Conservation (phyloP, 2,113 vertebrate species). For the Dunckerocampus dactyliophorus region DNA sequence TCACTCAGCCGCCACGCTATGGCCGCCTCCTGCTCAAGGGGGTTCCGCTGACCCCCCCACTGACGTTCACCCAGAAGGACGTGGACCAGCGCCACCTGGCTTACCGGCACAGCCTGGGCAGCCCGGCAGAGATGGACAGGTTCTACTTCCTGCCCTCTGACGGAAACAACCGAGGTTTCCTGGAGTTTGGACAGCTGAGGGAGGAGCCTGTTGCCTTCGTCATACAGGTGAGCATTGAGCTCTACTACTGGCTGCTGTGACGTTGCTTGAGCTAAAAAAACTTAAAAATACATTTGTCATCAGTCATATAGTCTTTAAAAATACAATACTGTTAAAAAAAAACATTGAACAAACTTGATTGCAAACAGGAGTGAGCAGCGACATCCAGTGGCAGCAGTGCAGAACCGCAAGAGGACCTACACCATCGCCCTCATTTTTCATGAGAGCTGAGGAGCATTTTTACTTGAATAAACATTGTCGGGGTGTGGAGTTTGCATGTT, state of each 20-base stretch:
- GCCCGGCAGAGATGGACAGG: slow-evolving; percentile 42
- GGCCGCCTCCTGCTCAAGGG: slow-evolving; percentile 64
- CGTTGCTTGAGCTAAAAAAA: too few relatives aligned
- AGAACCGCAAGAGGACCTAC: slow-evolving; percentile 5
- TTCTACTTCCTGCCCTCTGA: slow-evolving; percentile 72
- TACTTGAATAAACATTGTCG: neutral
- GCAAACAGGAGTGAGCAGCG: neutral
- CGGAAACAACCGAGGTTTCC: slow-evolving; percentile 60
- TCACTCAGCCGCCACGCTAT: slow-evolving; percentile 57
- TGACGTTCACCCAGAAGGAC: slow-evolving; percentile 65
- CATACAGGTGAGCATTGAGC: slow-evolving; percentile 56
- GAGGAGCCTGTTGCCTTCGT: slow-evolving; percentile 58
- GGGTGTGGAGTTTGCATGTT: neutral
- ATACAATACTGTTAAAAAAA: too few relatives aligned
- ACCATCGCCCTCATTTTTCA: neutral
- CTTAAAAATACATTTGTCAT: too few relatives aligned
- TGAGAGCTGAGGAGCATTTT: neutral
- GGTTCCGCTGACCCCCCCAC: slow-evolving; percentile 1
- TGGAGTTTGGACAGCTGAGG: slow-evolving; percentile 68
- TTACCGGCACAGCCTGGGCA: slow-evolving; percentile 56
- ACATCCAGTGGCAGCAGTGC: slow-evolving; percentile 6
- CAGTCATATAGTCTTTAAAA: too few relatives aligned
- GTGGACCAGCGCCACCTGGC: slow-evolving; percentile 61
- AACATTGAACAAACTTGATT: too few relatives aligned
- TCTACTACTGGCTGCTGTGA: neutral